Evolutionary conservation across 2,888 invertebrate species (phyloP), one percentile per base, ranked within the genome.

Genomic region (Cremastinae sp.): DNA sequence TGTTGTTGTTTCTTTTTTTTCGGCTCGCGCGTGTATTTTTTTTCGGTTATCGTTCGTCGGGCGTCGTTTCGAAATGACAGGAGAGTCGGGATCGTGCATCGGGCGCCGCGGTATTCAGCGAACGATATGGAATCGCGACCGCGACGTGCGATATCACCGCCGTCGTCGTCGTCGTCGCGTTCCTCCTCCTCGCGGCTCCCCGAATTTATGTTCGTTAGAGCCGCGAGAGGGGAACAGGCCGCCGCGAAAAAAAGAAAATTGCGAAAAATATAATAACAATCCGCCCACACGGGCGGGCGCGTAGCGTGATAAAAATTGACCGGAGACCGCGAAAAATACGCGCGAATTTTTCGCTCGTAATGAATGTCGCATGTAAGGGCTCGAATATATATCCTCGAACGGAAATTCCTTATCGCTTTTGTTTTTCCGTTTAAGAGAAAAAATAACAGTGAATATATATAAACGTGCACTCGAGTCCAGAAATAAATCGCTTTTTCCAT

Each of bases 161-260:
- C 78, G 77, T 49, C 78, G 77, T 76, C 75, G 72, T 75, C 79
- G 78, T 74, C 80, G 74, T 62, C 79, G 76, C 28, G 28, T 28
- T 28, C 28, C 28, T 77, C 78, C 71, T 76, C 80, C 75, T 73
- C 79, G 75, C 76, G 41, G 70, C 71, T 70, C 70, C 69, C 74
- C 74, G 69, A 79, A 82, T 82, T 81, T 82, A 82, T 79, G 76
- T 74, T 53, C 75, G 78, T 77, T 73, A 70, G 74, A 77, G 64
- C 47, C 64, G 62, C 36, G 53, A 51, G 66, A 28, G 66, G 71
- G 59, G 75, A 77, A 79, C 49, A 65, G 10, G 18, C 45, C 8
- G 10, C 8, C 18, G 36, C n/a, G 12, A 54, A 54, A 64, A 28
- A 56, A 9, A 56, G 54, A 45, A 56, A 34, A 3, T 36, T 10